Conservation (phyloP, 2,797 vertebrate genomes). For the Macrochelys suwanniensis region DNA sequence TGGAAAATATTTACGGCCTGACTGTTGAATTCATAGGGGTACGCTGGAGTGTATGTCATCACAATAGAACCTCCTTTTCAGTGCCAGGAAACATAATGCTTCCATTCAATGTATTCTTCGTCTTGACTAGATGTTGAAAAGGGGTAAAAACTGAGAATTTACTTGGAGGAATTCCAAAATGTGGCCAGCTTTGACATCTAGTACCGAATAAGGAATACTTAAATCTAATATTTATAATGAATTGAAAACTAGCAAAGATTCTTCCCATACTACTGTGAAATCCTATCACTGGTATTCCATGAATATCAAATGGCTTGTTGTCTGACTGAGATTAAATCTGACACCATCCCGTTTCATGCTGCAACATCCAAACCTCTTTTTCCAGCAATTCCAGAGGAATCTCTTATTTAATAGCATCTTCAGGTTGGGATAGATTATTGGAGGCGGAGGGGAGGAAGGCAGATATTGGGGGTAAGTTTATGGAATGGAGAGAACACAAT, state of each 20-base stretch:
- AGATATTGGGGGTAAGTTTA: background rate
- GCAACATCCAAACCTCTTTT: background rate
- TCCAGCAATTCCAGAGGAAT: background rate
- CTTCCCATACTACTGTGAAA: rapidly evolving
- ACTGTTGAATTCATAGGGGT: too few species aligned
- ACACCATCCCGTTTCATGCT: background rate
- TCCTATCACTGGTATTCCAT: rapidly evolving
- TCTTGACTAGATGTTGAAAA: background rate
- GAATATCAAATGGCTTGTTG: background rate
- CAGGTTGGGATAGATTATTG: background rate
- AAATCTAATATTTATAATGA: background rate
- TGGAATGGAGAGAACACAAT: rapidly evolving
- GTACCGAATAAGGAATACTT: background rate
- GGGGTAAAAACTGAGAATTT: background rate
- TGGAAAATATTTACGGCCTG: background rate
- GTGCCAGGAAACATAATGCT: rapidly evolving
- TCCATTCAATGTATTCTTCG: rapidly evolving
- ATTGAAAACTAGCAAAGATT: background rate
- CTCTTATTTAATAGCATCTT: background rate
- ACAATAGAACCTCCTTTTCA: rapidly evolving
- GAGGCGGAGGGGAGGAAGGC: too few species aligned
- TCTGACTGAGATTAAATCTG: background rate
- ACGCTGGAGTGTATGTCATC: rapidly evolving
- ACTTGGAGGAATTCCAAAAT: background rate
- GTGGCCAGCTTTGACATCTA: background rate